Evolutionary conservation across 1,140 invertebrate genomes (phyloP).

Genomic region (Drosophila equinoxialis): DNA sequence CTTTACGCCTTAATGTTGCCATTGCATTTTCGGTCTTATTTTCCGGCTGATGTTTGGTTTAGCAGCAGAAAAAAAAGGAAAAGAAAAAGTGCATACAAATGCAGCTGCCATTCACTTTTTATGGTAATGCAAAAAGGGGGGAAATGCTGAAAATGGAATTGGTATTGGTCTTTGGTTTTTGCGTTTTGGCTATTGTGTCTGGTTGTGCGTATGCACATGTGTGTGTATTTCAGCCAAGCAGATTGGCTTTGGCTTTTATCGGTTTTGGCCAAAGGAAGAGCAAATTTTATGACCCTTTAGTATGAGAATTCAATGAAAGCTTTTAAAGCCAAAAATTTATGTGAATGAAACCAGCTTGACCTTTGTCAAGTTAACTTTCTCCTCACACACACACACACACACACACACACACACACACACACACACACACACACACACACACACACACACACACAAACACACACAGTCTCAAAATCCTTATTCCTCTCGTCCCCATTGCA

Average conservation of each 20-base stretch:
- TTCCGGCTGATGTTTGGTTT: conserved; percentile 41
- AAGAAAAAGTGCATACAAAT: conserved; percentile 70
- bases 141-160: conserved; percentile 24
- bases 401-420: too few relatives aligned
- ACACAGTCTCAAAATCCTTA: not conserved
- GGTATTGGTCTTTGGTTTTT: conserved; percentile 21
- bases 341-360: conserved; percentile 10
- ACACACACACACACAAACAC: too few relatives aligned
- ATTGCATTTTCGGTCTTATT: conserved; percentile 23
- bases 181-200: conserved; percentile 7
- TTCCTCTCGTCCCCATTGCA: not conserved
- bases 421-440: too few relatives aligned
- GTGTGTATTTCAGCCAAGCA: conserved; percentile 11
- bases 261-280: conserved; percentile 23
- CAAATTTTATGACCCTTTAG: conserved; percentile 11
- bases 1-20: conserved; percentile 63
- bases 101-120: conserved; percentile 55
- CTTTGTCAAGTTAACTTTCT: conserved; percentile 7
- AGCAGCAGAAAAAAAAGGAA: conserved; percentile 38
- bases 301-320: conserved; percentile 20
- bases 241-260: conserved; percentile 52
- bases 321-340: conserved; percentile 12
- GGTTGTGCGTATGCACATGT: conserved; percentile 16
- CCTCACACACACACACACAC: not conserved
- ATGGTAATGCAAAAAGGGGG: conserved; percentile 48